Conservation (phyloP, 2,888 invertebrate genomes). For the Tethea ocularis region DNA sequence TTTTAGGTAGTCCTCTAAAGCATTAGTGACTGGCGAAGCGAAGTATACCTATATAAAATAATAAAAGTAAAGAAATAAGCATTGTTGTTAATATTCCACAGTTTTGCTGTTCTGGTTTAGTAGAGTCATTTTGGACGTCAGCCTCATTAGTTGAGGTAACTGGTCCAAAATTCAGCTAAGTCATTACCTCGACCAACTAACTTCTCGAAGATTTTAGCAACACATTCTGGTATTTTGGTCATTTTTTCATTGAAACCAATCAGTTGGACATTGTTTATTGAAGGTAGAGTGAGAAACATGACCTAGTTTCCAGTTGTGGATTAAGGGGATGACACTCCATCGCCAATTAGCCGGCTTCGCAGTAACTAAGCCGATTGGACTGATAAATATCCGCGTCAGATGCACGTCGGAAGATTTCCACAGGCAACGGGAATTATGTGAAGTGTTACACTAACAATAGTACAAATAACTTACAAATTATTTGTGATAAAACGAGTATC, state of each 20-base stretch:
- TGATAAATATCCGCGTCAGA: constrained; percentile 19
- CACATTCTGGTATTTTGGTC: constrained; percentile 16
- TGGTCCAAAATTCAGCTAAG: constrained; percentile 72
- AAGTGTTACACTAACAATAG: constrained; percentile 5
- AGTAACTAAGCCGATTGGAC: constrained; percentile 23
- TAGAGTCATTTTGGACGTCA: constrained; percentile 74
- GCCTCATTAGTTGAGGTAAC: constrained; percentile 80
- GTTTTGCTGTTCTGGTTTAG: constrained; percentile 59
- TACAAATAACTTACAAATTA: background rate
- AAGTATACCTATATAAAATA: too few relatives aligned
- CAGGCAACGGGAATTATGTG: background rate
- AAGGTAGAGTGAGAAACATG: constrained; percentile 17
- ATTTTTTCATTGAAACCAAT: constrained; percentile 22
- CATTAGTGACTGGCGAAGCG: too few relatives aligned
- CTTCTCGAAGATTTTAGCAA: constrained; percentile 10
- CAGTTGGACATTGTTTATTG: constrained; percentile 21
- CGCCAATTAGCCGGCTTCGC: constrained; percentile 27
- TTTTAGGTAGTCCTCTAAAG: background rate
- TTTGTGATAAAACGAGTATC: too few relatives aligned
- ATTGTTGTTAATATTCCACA: constrained; percentile 30
- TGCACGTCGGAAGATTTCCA: background rate
- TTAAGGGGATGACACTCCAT: constrained; percentile 18
- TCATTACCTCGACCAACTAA: constrained; percentile 55
- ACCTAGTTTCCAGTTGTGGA: constrained; percentile 16
- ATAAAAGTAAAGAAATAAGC: too few relatives aligned